Evolutionary conservation across 2,113 vertebrate species (phyloP).

Genomic region (Muntiacus muntjak): DNA sequence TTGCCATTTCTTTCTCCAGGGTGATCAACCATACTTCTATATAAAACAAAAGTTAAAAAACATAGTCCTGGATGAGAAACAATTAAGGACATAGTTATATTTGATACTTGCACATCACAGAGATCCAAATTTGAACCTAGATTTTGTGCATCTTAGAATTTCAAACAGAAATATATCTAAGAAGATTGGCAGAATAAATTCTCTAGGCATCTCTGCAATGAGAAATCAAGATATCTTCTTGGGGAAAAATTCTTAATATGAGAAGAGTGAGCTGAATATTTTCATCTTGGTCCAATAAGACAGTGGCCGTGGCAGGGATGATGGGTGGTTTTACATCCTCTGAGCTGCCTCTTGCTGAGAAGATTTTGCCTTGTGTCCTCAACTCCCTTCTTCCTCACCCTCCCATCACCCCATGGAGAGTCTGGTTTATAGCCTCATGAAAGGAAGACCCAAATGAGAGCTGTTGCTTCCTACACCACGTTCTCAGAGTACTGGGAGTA

Average conservation of each 20-base stretch:
- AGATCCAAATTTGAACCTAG: neutral
- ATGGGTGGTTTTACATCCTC: neutral
- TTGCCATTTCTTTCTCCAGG: neutral
- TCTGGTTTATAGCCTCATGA: neutral
- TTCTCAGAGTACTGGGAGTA: neutral
- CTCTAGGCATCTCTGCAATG: neutral
- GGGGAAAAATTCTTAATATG: neutral
- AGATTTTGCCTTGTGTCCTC: neutral
- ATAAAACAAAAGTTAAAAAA: slow-evolving; percentile 17
- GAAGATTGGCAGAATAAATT: neutral
- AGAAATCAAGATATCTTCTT: neutral
- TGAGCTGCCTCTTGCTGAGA: neutral
- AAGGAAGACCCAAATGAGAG: neutral
- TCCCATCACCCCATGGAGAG: neutral
- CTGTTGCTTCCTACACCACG: neutral
- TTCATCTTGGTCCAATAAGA: neutral
- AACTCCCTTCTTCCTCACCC: neutral
- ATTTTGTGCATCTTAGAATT: neutral
- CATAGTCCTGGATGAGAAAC: neutral
- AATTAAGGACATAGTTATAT: neutral
- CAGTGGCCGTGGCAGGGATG: neutral
- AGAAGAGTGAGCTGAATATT: neutral
- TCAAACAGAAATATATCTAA: neutral
- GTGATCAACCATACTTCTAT: neutral
- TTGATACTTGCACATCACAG: neutral